phyloP scores from a whole-genome alignment of 2,113 vertebrate species.

The Crotalus viridis region DNA sequence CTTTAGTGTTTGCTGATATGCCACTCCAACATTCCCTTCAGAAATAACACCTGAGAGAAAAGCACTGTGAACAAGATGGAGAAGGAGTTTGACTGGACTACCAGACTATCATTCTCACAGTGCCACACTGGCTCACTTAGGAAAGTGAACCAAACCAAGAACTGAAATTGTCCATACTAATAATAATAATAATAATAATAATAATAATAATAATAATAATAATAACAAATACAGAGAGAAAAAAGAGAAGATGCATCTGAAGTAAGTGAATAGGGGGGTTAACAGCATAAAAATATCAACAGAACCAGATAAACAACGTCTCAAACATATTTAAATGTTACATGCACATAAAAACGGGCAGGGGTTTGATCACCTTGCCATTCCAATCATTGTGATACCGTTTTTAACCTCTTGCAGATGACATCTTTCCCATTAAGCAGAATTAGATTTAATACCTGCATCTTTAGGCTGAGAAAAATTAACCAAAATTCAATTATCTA shows the following conservation, averaged over 20 bases:
- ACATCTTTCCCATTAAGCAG: not conserved
- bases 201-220: too few relatives aligned
- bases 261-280: not conserved
- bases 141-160: not conserved
- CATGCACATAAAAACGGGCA: not conserved
- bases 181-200: too few relatives aligned
- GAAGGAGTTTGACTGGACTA: not conserved
- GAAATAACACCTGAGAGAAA: not conserved
- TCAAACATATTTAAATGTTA: not conserved
- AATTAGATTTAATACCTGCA: not conserved
- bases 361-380: not conserved
- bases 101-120: not conserved
- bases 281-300: not conserved
- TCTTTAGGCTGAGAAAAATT: not conserved
- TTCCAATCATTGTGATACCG: not conserved
- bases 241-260: not conserved
- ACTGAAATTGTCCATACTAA: not conserved
- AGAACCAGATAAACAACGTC: not conserved
- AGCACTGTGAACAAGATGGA: not conserved
- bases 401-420: not conserved
- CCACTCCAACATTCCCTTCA: not conserved
- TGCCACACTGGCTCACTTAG: not conserved
- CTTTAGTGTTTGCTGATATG: not conserved
- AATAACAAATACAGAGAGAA: not conserved
- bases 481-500: not conserved